These are phyloP conservation scores for Eclectus roratus DNA, from an alignment of 2,113 vertebrate genomes.

Conservation along the genomic window DNA sequence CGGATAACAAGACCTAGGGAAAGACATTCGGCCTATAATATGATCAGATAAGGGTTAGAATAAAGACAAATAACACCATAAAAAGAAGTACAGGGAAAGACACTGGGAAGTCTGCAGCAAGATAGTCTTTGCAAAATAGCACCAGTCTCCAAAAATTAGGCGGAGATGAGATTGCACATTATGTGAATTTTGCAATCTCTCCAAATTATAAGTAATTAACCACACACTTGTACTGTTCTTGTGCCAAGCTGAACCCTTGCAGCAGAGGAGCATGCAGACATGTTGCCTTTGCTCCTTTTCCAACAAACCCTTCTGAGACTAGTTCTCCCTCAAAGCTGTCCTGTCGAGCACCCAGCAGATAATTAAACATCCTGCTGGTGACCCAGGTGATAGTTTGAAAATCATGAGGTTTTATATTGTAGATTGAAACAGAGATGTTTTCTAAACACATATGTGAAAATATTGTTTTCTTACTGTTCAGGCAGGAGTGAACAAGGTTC, in stretches of 20 bases:
- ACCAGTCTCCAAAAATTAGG: not conserved
- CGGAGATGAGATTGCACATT: not conserved
- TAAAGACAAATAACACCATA: not conserved
- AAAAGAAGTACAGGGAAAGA: not conserved
- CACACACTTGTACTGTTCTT: not conserved
- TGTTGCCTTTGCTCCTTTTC: not conserved
- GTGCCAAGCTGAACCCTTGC: not conserved
- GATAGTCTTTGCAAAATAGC: not conserved
- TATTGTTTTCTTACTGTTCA: not conserved
- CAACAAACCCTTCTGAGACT: not conserved
- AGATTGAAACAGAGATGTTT: not conserved
- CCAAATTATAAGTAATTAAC: not conserved
- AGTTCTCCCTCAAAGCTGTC: not conserved
- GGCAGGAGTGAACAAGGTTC: not conserved
- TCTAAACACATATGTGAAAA: not conserved
- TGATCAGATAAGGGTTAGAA: not conserved
- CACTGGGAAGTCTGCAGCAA: not conserved
- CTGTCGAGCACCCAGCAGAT: not conserved
- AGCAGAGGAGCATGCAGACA: not conserved
- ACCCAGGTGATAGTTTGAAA: not conserved
- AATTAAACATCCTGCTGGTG: not conserved
- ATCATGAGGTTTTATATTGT: not conserved
- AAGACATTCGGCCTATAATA: not conserved
- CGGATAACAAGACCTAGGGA: not conserved
- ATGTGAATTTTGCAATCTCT: not conserved